phyloP scores from a whole-genome alignment of 2,797 vertebrate genomes.

The Kryptopterus vitreolus region DNA sequence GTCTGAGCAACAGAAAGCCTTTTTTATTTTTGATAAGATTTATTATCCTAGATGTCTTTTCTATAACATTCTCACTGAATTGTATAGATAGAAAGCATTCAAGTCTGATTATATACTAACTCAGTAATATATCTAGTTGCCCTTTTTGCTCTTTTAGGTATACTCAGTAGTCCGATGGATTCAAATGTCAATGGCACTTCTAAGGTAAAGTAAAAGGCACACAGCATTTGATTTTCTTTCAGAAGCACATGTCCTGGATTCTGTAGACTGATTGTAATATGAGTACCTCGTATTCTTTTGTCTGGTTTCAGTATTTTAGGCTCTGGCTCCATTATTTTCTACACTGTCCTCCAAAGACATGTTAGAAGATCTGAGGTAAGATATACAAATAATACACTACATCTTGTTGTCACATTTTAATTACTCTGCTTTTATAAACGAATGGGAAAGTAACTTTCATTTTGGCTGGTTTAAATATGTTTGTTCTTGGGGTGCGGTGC shows the following conservation, averaged over 20 bases:
- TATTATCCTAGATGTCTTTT: background rate
- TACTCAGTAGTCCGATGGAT: slow-evolving; percentile 66
- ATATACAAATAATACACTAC: background rate
- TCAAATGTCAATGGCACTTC: slow-evolving; percentile 68
- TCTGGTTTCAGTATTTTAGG: slow-evolving; percentile 63
- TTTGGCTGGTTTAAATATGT: background rate
- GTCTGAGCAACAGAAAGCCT: too few relatives aligned
- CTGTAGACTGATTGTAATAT: background rate
- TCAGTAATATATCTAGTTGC: background rate
- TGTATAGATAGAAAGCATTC: background rate
- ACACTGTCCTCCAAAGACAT: slow-evolving; percentile 59
- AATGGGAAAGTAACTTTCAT: background rate
- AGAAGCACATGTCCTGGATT: background rate
- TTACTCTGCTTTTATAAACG: background rate
- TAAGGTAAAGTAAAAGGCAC: slow-evolving; percentile 63
- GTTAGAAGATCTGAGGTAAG: slow-evolving; percentile 66
- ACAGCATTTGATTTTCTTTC: background rate
- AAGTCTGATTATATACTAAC: background rate
- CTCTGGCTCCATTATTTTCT: slow-evolving; percentile 68
- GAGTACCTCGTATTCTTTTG: slow-evolving; percentile 27
- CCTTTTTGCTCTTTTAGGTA: slow-evolving; percentile 57
- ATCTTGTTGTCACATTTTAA: background rate
- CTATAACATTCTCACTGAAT: background rate
- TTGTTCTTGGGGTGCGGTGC: background rate
- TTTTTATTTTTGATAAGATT: too few relatives aligned